These are phyloP conservation scores for Cynocephalus volans DNA, from an alignment of 2,113 vertebrate genomes.

Conservation along the genomic window DNA sequence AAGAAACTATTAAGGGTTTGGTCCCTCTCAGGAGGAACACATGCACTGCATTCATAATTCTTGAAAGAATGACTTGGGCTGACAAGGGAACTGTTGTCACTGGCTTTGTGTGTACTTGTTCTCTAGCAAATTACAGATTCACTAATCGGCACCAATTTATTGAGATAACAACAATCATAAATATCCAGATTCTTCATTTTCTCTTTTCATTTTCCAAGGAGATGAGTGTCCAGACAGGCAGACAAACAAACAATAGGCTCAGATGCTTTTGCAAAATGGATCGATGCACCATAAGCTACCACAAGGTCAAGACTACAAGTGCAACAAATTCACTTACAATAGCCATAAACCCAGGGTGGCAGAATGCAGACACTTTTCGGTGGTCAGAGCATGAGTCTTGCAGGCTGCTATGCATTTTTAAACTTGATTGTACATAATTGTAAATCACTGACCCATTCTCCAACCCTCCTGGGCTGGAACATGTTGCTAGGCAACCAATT, in stretches of 20 bases:
- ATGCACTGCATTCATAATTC: neutral
- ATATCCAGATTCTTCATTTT: slow-evolving; percentile 16
- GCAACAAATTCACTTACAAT: neutral
- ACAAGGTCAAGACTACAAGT: neutral
- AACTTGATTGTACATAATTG: slow-evolving; percentile 82
- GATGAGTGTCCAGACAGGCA: neutral
- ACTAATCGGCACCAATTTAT: slow-evolving; percentile 54
- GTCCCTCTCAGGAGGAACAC: neutral
- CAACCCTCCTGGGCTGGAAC: neutral
- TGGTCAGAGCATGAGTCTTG: neutral
- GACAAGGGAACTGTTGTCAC: neutral
- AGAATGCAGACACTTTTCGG: neutral
- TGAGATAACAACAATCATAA: slow-evolving; percentile 38
- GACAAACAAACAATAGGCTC: neutral
- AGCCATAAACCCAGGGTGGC: neutral
- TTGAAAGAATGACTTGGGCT: neutral
- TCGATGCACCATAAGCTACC: too few relatives aligned
- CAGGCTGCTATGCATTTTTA: slow-evolving; percentile 80
- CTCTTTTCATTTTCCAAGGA: neutral
- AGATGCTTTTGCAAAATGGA: neutral
- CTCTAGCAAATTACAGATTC: slow-evolving; percentile 39
- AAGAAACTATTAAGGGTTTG: neutral
- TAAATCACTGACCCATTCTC: slow-evolving; percentile 88
- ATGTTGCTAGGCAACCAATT: slow-evolving; percentile 83
- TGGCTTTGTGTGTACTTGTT: neutral